Base-by-base conservation (phyloP, 2,113 vertebrate genomes). In the Propithecus coquereli region DNA sequence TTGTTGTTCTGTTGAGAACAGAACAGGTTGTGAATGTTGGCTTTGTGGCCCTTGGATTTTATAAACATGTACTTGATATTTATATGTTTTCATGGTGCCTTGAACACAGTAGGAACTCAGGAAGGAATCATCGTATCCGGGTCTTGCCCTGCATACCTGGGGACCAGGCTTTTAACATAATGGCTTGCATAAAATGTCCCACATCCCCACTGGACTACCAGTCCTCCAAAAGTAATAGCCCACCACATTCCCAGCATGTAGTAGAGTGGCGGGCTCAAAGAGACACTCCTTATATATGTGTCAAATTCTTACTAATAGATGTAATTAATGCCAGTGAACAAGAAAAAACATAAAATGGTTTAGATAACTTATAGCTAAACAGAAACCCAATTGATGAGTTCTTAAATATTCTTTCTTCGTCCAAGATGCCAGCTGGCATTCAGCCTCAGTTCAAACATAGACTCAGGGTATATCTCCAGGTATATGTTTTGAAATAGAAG, bases 361-460 rank as follows among this genome's bases (percentile, higher is more conserved):
- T 88, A 27, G 20, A 59, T 71, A 70, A 80, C 12, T 61, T 34
- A 70, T 1, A 88, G 11, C n/a, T 54, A 93, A 91, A 71, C 52
- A 85, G 45, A 97, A 95, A 96, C 14, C 22, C 34, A 96, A 13
- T 0, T 43, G 43, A 83, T 79, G 57, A 86, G 27, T 47, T 52
- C 7, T 91, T 79, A 32, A 96, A 40, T 47, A 14, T 17, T 83
- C 40, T 89, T 82, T 16, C 22, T 63, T 92, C 25, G 66, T 47
- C 54, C 23, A 71, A 40, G 17, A 85, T 37, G 14, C 47, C 84
- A 47, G 8, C 34, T 73, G 50, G 34, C 14, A 30, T 54, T 70
- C 16, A 20, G 8, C 30, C 27, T 40, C 2, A 1, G 16, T 66
- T 93, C 37, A 54, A 87, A 68, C 2, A 16, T 25, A 2, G 16